phyloP scores from a whole-genome alignment of 2,113 vertebrate genomes.

The Octodon degus region DNA sequence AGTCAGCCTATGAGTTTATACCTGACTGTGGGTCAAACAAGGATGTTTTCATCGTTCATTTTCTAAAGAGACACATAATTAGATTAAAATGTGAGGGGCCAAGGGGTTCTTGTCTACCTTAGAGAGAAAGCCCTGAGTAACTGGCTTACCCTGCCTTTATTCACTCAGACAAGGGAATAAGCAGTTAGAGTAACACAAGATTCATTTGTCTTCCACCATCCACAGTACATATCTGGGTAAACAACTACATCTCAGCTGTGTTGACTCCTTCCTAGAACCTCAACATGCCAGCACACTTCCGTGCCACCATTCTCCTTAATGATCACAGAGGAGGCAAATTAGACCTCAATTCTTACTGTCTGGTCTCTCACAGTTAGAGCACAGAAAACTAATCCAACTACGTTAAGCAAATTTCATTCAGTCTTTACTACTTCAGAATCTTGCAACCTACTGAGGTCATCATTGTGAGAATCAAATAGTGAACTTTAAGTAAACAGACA shows the following conservation, averaged over 20 bases:
- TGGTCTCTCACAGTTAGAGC: not conserved
- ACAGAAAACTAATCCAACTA: constrained; percentile 36
- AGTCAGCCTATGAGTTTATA: not conserved
- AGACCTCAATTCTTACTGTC: not conserved
- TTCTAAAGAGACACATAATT: not conserved
- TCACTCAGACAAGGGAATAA: not conserved
- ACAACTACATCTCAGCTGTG: not conserved
- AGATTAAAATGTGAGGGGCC: not conserved
- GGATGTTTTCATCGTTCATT: not conserved
- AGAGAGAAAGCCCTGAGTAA: not conserved
- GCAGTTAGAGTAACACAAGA: not conserved
- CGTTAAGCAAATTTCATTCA: constrained; percentile 50
- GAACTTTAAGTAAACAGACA: constrained; percentile 40
- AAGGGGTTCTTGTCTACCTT: not conserved
- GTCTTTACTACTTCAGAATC: constrained; percentile 46
- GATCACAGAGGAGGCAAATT: not conserved
- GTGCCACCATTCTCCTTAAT: not conserved
- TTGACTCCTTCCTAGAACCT: not conserved
- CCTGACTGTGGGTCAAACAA: not conserved
- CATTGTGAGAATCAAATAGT: constrained; percentile 44
- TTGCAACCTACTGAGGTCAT: not conserved
- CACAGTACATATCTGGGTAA: not conserved
- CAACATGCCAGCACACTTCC: not conserved
- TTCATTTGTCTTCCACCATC: not conserved
- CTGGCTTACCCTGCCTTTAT: not conserved